Base-by-base conservation (phyloP, 2,113 vertebrate species). In the Lasiurus cinereus region DNA sequence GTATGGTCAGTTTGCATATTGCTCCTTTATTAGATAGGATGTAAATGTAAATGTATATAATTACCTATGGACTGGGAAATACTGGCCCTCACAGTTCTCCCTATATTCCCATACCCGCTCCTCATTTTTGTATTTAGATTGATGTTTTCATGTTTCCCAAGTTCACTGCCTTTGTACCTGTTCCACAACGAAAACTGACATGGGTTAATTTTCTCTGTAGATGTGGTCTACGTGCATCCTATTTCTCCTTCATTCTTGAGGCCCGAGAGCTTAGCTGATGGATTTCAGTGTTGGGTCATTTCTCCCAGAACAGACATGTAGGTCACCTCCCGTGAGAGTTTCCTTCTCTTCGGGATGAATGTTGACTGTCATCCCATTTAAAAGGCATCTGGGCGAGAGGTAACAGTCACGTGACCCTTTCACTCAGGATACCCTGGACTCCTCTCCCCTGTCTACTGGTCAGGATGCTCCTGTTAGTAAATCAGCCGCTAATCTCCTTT, bases 381-480 rank as follows among this genome's bases (percentile, higher is more conserved):
- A 50, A 70, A 82, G 64, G 16, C 16, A 7, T 2, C 6, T 4
- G 19, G 7, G 29, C 54, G 21, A 5, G 33, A 54, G 16, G 8
- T 36, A n/a, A 64, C 4, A 62, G 18, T 11, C 7, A 1, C 1
- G 0, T 39, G 1, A 66, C 27, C 27, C 8, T n/a, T 67, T 62
- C 6, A 36, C 92, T 74, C 22, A 8, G 48, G 73, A 39, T 33
- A 16, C 12, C 12, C 5, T 74, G 39, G 22, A 14, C 16, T 70
- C 36, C 62, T 36, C 29, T 59, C 21, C 11, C 2, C 22, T 56
- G 66, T 31, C 18, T 80, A 54, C 15, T 52, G 48, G 3, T 50
- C 22, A 62, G 18, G 72, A 82, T 29, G 24, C n/a, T 36, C 22
- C 29, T 48, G 7, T 21, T 36, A 15, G 4, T 33, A 82, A 52